Evolutionary conservation across 2,113 vertebrate genomes (phyloP).

Genomic region (Prochilodus magdalenae): DNA sequence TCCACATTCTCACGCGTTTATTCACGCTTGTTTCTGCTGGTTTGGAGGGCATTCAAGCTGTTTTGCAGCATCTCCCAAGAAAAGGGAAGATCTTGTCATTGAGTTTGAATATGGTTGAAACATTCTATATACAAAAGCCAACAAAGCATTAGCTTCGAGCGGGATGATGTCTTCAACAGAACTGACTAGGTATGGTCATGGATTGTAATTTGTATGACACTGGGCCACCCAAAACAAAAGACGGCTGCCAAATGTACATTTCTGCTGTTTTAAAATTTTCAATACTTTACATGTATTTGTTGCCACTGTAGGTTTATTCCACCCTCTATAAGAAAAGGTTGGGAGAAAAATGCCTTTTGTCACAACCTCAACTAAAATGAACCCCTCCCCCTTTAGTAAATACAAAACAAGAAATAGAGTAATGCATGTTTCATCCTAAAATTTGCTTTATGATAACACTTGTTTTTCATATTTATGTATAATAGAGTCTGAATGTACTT

Average conservation of each 20-base stretch:
- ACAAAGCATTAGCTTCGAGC: conserved; percentile 6
- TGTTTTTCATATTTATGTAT: conserved; percentile 82
- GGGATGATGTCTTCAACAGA: background rate
- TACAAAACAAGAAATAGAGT: conserved; percentile 81
- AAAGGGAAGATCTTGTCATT: conserved; percentile 71
- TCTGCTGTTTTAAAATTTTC: background rate
- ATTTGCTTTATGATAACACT: conserved; percentile 82
- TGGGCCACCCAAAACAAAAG: background rate
- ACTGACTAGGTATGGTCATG: background rate
- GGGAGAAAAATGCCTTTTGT: conserved; percentile 78
- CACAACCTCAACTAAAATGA: conserved; percentile 73
- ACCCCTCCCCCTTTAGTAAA: conserved; percentile 78
- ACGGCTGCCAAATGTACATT: conserved; percentile 29
- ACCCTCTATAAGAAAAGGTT: conserved; percentile 63
- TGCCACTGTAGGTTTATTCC: conserved; percentile 8
- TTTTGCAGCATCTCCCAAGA: conserved; percentile 68
- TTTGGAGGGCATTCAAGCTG: conserved; percentile 27
- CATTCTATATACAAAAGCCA: conserved; percentile 33
- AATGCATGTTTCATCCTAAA: conserved; percentile 78
- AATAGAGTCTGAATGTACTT: conserved; percentile 85
- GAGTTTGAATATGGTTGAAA: conserved; percentile 40
- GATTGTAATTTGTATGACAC: background rate
- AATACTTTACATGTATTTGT: background rate
- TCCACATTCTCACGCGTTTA: conserved; percentile 45
- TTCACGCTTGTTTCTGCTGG: conserved; percentile 7